Conservation (phyloP, 2,113 vertebrate species). For the Carassius carassius region DNA sequence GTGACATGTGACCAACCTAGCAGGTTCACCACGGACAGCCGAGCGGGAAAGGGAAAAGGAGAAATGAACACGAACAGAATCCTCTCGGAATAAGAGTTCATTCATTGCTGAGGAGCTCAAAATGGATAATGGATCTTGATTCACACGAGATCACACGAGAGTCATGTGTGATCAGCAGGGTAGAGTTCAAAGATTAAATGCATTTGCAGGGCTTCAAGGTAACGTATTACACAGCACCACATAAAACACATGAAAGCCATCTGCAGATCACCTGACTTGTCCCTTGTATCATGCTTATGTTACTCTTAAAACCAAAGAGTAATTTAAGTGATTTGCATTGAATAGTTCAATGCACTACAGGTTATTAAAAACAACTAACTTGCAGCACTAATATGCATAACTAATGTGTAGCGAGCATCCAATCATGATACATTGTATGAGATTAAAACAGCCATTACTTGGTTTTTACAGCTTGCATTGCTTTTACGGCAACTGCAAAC, state of each 20-base stretch:
- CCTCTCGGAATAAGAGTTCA: neutral
- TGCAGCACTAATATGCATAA: neutral
- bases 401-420: neutral
- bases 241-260: constrained; percentile 32
- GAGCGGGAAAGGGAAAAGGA: constrained; percentile 40
- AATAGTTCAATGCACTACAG: neutral
- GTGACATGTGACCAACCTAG: constrained; percentile 68
- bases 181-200: constrained; percentile 69
- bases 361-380: neutral
- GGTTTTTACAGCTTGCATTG: neutral
- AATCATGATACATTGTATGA: neutral
- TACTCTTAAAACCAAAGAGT: neutral
- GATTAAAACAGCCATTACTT: neutral
- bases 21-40: constrained; percentile 48
- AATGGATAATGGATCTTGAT: constrained; percentile 65
- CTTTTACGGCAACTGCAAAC: neutral
- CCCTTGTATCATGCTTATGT: constrained; percentile 1
- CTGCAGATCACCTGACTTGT: constrained; percentile 34
- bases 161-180: constrained; percentile 71
- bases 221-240: constrained; percentile 54
- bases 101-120: constrained; percentile 18
- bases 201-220: constrained; percentile 47
- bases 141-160: constrained; percentile 52
- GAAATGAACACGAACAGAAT: constrained; percentile 39
- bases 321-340: neutral